Percentiles rank a stretch among this genome's conserved stretches.
Conservation (phyloP, 2,888 invertebrate genomes). For the Parelbella ahira region DNA sequence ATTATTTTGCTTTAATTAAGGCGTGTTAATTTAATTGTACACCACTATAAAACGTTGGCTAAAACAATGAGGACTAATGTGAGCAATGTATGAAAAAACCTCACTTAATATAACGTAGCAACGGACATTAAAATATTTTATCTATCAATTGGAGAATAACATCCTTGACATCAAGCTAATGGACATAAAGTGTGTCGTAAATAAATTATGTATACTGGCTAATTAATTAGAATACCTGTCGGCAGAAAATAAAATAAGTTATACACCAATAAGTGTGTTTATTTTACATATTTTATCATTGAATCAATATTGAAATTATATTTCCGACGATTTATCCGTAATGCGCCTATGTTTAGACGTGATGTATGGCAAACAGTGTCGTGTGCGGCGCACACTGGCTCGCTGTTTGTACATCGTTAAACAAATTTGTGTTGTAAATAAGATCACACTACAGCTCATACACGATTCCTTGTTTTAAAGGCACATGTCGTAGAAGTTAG, state of each 20-base stretch:
- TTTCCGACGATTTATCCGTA: conserved; percentile 22
- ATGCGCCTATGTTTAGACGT: conserved; percentile 8
- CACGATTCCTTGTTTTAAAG: background rate
- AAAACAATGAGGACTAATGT: no score
- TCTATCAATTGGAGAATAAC: conserved; percentile 26
- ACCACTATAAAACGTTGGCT: no score
- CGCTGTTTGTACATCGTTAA: background rate
- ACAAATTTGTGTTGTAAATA: conserved; percentile 7
- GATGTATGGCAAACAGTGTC: conserved; percentile 19
- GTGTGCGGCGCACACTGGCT: background rate
- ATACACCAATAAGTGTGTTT: conserved; percentile 35
- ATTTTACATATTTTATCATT: conserved; percentile 31
- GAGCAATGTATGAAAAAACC: no score
- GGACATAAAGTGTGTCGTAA: conserved; percentile 31
- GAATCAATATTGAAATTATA: conserved; percentile 41
- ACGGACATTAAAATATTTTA: conserved; percentile 19
- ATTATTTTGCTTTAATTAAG: no score
- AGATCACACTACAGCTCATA: background rate
- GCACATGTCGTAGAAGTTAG: no score
- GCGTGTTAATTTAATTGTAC: no score
- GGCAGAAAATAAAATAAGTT: conserved; percentile 14
- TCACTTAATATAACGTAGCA: background rate
- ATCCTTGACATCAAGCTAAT: conserved; percentile 36
- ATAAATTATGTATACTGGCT: conserved; percentile 35
- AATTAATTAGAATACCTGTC: conserved; percentile 33